phyloP scores from a whole-genome alignment of 2,797 vertebrate genomes.

The Nyctalus aviator region DNA sequence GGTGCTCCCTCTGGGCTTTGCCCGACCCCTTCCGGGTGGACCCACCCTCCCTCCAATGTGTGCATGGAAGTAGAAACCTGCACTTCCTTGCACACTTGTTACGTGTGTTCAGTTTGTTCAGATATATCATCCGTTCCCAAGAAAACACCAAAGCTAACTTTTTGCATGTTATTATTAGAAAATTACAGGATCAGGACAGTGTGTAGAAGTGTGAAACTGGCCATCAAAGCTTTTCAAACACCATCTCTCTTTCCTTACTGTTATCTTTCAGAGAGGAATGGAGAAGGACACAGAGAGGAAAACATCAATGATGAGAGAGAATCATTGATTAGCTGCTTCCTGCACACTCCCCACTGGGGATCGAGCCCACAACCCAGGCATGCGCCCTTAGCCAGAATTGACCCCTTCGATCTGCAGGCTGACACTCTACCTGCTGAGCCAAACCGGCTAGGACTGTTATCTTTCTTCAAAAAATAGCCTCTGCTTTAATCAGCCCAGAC shows the following conservation, averaged over 20 bases:
- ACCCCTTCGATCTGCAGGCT: too few species aligned
- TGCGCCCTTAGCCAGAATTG: too few species aligned
- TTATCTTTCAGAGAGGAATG: not conserved
- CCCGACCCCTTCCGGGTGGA: not conserved
- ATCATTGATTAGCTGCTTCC: too few species aligned
- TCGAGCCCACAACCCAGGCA: too few species aligned
- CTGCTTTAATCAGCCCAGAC: not conserved
- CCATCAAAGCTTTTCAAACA: conserved; percentile 20
- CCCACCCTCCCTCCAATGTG: not conserved
- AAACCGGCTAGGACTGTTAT: not conserved
- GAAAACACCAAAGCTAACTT: not conserved
- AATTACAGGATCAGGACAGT: not conserved
- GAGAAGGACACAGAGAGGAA: too few species aligned
- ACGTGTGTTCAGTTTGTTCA: not conserved
- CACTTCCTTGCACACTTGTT: not conserved
- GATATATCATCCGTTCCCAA: not conserved
- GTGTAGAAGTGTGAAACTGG: not conserved
- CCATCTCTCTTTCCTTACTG: not conserved
- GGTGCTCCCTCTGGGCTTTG: not conserved
- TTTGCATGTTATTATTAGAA: not conserved
- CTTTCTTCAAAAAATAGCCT: not conserved
- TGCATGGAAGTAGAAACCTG: not conserved
- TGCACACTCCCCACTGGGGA: too few species aligned
- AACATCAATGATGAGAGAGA: too few species aligned
- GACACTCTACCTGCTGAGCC: too few species aligned